These are phyloP conservation scores for Troilus luridus DNA, from an alignment of 2,888 invertebrate genomes.

Conservation along the genomic window DNA sequence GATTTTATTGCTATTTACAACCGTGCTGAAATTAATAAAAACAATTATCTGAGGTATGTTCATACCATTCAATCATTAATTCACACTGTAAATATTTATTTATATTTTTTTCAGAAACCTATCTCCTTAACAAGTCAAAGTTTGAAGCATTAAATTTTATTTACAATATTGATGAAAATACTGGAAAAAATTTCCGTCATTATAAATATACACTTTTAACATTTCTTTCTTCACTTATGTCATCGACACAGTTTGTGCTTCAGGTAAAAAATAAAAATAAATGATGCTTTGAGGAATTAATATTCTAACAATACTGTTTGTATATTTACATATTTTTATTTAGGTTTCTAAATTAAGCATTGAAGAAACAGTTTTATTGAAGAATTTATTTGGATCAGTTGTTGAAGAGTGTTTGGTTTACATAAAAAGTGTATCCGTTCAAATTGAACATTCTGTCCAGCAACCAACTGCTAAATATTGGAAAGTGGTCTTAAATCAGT, in stretches of 20 bases:
- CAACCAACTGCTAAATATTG: conserved; percentile 79
- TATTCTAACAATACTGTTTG: not conserved
- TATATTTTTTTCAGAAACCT: conserved; percentile 62
- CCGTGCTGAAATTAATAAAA: not conserved
- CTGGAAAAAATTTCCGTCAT: conserved; percentile 84
- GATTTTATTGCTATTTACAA: not conserved
- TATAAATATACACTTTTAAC: conserved; percentile 86
- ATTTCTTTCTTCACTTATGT: conserved; percentile 80
- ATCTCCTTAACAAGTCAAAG: conserved; percentile 70
- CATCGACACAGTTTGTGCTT: conserved; percentile 79
- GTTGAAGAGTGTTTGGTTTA: conserved; percentile 71
- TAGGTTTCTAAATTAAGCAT: conserved; percentile 67
- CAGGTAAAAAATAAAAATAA: conserved; percentile 69
- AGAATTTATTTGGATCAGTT: conserved; percentile 65
- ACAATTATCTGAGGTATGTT: not conserved
- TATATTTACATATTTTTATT: not conserved
- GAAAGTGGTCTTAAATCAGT: conserved; percentile 84
- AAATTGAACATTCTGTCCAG: conserved; percentile 75
- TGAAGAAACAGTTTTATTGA: conserved; percentile 73
- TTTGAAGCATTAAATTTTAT: conserved; percentile 57
- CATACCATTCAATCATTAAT: not conserved
- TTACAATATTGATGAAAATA: conserved; percentile 77
- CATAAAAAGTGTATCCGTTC: conserved; percentile 77
- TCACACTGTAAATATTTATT: conserved; percentile 44
- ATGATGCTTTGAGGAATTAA: not conserved